Evolutionary conservation across 2,888 invertebrate species (phyloP), one percentile per base, ranked within the genome.

Genomic region (Ypsolopha scabrella): DNA sequence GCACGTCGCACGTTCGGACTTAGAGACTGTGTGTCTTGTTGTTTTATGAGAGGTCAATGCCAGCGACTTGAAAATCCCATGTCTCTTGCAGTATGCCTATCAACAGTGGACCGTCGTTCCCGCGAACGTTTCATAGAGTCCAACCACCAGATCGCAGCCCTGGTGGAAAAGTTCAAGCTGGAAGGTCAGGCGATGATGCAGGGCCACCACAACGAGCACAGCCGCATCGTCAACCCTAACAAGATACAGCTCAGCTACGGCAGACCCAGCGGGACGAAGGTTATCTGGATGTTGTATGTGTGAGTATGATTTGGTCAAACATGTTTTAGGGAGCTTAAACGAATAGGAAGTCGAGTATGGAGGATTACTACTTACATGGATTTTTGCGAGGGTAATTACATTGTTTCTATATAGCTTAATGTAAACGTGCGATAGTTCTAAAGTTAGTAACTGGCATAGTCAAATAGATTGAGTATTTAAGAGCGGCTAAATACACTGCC

Each of bases 81-180:
- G 24, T 11, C 13, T 45, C 34, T 60, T 57, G 0, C 69, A 87
- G 87, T 90, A 51, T 90, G 90, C 59, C 70, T 90, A 11, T 90
- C 90, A 52, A 90, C 90, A 1, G 90, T 90, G 13, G 90, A 90
- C 70, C 70, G 90, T 35, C 72, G 88, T 58, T 96, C 97, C 0
- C 89, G 97, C 10, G 97, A 98, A 68, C 89, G 97, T 33, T 98
- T 98, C 68, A 87, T 96, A 44, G 96, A 97, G 69, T 98, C 97
- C 1, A 96, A 96, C 69, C 94, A 95, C 62, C 97, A 97, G 77
- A 97, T 98, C 59, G 93, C 95, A 3, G 94, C 95, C 0, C 77
- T 98, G 11, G 96, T 97, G 0, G 96, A 97, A 62, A 94, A 96
- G 65, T 97, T 97, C 75, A 94, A 95, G 67, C 77, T 93, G 37